Evolutionary conservation across 2,113 vertebrate genomes (phyloP), one percentile per base, ranked within the genome.

Genomic region (Arizona elegans): DNA sequence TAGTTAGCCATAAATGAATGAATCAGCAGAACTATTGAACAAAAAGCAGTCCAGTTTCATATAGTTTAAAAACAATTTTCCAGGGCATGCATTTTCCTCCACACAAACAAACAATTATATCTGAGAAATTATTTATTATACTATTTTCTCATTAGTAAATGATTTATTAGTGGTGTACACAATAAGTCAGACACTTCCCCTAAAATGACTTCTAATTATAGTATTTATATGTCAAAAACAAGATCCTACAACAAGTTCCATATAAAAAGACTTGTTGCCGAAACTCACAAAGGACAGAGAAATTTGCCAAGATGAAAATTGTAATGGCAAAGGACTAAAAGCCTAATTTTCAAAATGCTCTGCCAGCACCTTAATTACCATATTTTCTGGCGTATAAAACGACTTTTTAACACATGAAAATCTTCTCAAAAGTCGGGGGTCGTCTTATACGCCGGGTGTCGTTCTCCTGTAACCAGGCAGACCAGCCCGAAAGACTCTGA

Each of bases 21-120:
- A 88, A 8, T 15, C 52, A 43, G 52, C 19, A 19, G 21, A 50
- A 81, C 15, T 81, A 81, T 38, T 15, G 26, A 50, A 85, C 3
- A 75, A 9, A 85, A 58, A 58, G 2, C 2, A 85, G 1, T 2
- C 26, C 10, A 26, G 0, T 89, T 92, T 85, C 33, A 58, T 10
- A 43, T 17, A 24, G 52, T 13, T 2, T 75, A 8, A 3, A 91
- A 12, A 53, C 10, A 86, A 91, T 95, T 95, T 94, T 94, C 91
- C 8, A 93, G 1, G 87, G 21, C 8, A 70, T 93, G 53, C 1
- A 94, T 93, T 19, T 53, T 92, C 2, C 87, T 93, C 88, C n/a
- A 93, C 92, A 91, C 93, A 58, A 95, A 88, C 24, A 93, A 95
- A 59, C 91, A 92, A 65, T 70, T 92, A 81, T 29, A 94, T 47